phyloP scores from a whole-genome alignment of 1,140 invertebrate genomes.

The Proctacanthus coquilletti region DNA sequence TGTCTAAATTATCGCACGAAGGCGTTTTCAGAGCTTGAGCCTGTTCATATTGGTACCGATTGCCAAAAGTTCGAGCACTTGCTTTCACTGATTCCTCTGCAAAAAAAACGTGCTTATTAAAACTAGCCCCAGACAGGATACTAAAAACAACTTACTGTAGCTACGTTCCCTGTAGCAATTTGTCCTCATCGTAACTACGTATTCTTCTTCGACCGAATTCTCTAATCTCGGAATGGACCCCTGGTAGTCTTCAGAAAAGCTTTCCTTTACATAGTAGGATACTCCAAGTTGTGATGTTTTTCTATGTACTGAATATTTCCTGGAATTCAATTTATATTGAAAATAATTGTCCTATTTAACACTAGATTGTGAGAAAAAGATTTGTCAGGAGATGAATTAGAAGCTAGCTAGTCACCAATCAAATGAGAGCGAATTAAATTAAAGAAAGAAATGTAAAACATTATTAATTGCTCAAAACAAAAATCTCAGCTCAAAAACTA shows the following conservation, averaged over 20 bases:
- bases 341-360: too few relatives aligned
- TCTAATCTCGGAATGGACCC: constrained; percentile 75
- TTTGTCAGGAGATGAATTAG: too few relatives aligned
- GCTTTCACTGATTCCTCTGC: constrained; percentile 13
- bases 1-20: constrained; percentile 12
- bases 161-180: constrained; percentile 79
- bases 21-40: constrained; percentile 10
- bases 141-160: constrained; percentile 48
- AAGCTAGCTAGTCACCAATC: too few relatives aligned
- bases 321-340: too few relatives aligned
- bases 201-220: constrained; percentile 86
- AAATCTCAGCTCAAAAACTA: too few relatives aligned
- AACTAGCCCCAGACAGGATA: neutral
- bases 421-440: too few relatives aligned
- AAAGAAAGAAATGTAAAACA: too few relatives aligned
- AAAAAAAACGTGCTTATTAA: neutral
- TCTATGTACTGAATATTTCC: constrained; percentile 61
- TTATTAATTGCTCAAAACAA: too few relatives aligned
- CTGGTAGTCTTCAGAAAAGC: constrained; percentile 72
- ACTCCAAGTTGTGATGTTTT: constrained; percentile 58
- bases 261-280: constrained; percentile 89
- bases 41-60: constrained; percentile 10
- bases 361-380: too few relatives aligned
- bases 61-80: constrained; percentile 11
- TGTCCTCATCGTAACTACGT: constrained; percentile 63